Conservation (phyloP, 2,888 invertebrate genomes). For the Aphodius sticticus region DNA sequence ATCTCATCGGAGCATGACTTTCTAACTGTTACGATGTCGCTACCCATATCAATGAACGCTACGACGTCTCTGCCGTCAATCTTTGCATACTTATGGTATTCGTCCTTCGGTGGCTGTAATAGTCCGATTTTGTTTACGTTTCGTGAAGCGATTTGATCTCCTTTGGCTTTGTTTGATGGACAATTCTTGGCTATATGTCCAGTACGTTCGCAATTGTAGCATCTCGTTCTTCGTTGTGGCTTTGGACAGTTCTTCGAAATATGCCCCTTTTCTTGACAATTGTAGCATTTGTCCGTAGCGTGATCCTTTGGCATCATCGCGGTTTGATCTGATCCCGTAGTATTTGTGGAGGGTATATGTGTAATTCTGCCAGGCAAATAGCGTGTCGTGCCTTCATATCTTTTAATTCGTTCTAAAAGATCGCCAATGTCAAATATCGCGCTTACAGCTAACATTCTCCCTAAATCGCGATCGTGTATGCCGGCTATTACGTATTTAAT, state of each 20-base stretch:
- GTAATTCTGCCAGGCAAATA: neutral
- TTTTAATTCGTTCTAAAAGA: constrained; percentile 12
- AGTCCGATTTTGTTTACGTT: constrained; percentile 11
- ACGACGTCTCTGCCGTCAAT: constrained; percentile 27
- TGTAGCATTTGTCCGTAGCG: constrained; percentile 12
- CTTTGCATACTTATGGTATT: constrained; percentile 27
- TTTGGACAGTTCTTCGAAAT: constrained; percentile 9
- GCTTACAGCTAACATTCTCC: constrained; percentile 6
- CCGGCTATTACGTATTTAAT: constrained; percentile 15
- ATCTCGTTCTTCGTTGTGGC: constrained; percentile 9
- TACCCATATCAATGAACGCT: constrained; percentile 34
- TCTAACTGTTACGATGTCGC: constrained; percentile 34
- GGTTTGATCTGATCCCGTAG: neutral
- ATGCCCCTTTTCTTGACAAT: constrained; percentile 12
- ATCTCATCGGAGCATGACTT: constrained; percentile 15
- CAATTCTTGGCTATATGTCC: constrained; percentile 13
- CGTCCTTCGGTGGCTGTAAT: constrained; percentile 14
- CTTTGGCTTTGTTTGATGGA: neutral
- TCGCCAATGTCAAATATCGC: constrained; percentile 9
- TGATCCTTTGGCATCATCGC: neutral
- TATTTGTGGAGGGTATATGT: neutral
- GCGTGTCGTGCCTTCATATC: neutral
- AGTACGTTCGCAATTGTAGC: constrained; percentile 12
- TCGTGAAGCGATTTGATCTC: constrained; percentile 5
- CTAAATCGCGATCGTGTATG: constrained; percentile 9